These are phyloP conservation scores for Sarcophilus harrisii DNA, from an alignment of 2,797 vertebrate species.

Conservation along the genomic window DNA sequence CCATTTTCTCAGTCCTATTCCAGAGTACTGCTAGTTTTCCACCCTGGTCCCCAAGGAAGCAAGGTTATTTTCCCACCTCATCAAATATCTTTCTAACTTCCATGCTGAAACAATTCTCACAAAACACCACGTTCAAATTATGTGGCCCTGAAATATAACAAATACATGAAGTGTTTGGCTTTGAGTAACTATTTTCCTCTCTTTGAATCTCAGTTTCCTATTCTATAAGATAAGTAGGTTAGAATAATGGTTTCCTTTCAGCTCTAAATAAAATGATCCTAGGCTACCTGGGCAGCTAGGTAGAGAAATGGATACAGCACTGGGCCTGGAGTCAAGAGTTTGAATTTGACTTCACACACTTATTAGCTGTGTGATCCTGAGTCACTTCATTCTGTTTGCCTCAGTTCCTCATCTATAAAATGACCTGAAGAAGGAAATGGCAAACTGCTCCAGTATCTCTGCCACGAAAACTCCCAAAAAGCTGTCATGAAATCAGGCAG, in stretches of 20 bases:
- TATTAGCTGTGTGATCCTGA: background rate
- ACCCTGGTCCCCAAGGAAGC: background rate
- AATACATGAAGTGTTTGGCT: background rate
- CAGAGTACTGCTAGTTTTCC: background rate
- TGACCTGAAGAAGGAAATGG: background rate
- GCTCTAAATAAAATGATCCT: background rate
- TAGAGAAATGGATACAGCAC: background rate
- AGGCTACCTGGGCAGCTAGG: background rate
- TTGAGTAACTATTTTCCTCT: background rate
- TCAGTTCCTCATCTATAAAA: background rate
- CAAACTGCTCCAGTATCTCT: background rate
- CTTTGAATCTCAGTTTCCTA: background rate
- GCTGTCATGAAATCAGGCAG: background rate
- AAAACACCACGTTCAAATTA: background rate
- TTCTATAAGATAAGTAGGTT: background rate
- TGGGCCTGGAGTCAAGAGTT: background rate
- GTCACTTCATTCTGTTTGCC: background rate
- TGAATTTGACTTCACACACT: background rate
- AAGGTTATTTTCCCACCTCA: background rate
- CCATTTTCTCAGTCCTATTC: background rate
- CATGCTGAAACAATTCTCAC: background rate
- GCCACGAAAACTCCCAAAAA: background rate
- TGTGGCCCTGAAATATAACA: background rate
- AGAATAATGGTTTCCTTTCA: background rate
- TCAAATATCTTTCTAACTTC: background rate